Evolutionary conservation across 2,888 invertebrate genomes (phyloP), one percentile per base, ranked within the genome.

Genomic region (Caenorhabditis uteleia): DNA sequence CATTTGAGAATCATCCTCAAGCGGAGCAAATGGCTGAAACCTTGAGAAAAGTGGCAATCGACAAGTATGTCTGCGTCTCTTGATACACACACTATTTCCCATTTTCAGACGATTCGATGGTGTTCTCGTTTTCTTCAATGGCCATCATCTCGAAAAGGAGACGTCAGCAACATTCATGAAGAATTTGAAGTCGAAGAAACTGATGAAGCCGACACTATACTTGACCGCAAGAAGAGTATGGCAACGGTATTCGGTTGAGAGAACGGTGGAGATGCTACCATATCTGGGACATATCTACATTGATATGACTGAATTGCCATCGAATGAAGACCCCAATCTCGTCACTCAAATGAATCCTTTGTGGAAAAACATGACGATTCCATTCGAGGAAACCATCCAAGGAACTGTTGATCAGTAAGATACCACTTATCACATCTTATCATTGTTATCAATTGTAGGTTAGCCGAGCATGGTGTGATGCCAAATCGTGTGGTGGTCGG

Each of bases 301-400:
- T 38, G 65, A 65, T 34, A 65, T 65, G 65, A 45, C 59, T 33
- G 48, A 36, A 29, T 7, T 59, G 10, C 65, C 59, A 29, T 50
- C 65, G 3, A 65, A 59, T 33, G 59, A 55, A 23, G 55, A 59
- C 25, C 43, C 49, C 5, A 1, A 26, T 3, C 36, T 29, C 23
- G 40, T 65, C n/a, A 59, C 55, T 12, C 47, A 55, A 18, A 48
- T 55, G 26, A 48, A 65, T 50, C 50, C 55, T 18, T 33, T 65
- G 10, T 51, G 45, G 29, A 39, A 46, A 1, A 55, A 50, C 27
- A 23, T 38, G 0, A 26, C 39, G 14, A 51, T 55, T 39, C 47
- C 49, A 25, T 59, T 51, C n/a, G 59, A 65, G 20, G 65, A 65
- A 5, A 65, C 65, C 12, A 65, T 65, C 34, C 50, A 65, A 38